Evolutionary conservation across 2,113 vertebrate genomes (phyloP), one percentile per base, ranked within the genome.

Genomic region (Mus spicilegus): DNA sequence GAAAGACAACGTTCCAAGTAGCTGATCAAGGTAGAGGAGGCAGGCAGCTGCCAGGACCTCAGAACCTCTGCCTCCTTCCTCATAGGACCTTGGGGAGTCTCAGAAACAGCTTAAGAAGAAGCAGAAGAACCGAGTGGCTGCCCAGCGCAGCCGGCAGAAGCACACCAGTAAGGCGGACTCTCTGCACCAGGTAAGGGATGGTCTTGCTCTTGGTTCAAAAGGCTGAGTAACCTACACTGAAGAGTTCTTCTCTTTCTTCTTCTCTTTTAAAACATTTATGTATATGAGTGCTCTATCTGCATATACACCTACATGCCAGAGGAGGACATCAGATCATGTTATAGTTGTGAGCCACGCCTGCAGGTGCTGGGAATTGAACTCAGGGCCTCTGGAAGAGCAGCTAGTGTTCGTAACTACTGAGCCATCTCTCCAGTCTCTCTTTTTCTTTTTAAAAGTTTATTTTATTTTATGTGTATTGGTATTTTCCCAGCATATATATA

Each of bases 131-230:
- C 97, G 98, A 51, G 97, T 97, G 0, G 98, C 99, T 0, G 99
- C 99, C 9, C 98, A 99, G 95, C 99, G 98, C 92, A 99, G 98
- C 94, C 98, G 99, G 51, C 98, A 91, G 90, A 99, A 98, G 82
- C 99, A 99, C 90, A 99, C 98, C 0, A 97, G 99, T 95, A 98
- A 98, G 93, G 99, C 99, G 0, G 99, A 99, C 1, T 90, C 98
- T 6, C 98, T 99, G 75, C 99, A 99, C 77, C 98, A 99, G 99
- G 99, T 99, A 75, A 75, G 33, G 95, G 39, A 30, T 0, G 0
- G 33, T 30, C 22, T 33, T n/a, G 6, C 17, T 33, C 42, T 54
- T 61, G 14, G n/a, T 58, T 72, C n/a, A 12, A 78, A 63, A 78
- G 39, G 24, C 72, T 51, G 7, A 89, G 63, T 70, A 10, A 85